Evolutionary conservation across 1,140 invertebrate genomes (phyloP), one percentile per base, ranked within the genome.

Genomic region (Drosophila repletoides): DNA sequence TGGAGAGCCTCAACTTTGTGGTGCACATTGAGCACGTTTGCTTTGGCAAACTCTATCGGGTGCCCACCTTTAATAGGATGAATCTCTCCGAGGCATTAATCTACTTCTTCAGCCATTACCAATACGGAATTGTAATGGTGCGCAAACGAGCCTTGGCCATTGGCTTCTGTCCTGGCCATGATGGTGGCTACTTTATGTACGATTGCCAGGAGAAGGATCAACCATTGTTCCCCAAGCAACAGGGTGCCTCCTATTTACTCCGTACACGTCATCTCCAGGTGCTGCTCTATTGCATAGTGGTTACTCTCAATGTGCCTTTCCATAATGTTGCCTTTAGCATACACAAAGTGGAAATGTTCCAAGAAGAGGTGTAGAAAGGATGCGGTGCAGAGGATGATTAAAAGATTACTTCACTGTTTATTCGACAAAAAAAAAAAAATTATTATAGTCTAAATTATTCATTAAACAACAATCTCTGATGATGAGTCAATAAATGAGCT

Each of bases 141-240:
- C 91, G 90, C 0, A 90, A 88, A 17, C 91, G 91, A 53, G 91
- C 92, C 48, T 81, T 93, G 33, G 92, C 92, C 4, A 93, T 93
- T 69, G 93, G 93, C 1, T 92, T 90, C 70, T 72, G 80, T 24
- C 60, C 75, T 5, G 76, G 81, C 0, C 49, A 65, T 36, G 90
- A 90, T 15, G 71, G 70, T 5, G 93, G 93, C 6, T 93, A 93
- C 69, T 93, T 93, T 63, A 92, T 93, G 92, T 93, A 91, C 72
- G 93, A 93, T 60, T 92, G 92, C 59, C 92, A 93, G 76, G 91
- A 91, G 34, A 90, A 90, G 70, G 93, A 93, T 7, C 84, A 89
- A 9, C 93, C 92, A 0, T 87, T 93, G 73, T 93, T 93, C 81
- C 87, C 90, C 33, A 91, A 92, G 2, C 89, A 91, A n/a, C 89